These are phyloP conservation scores for Synergus japonicus DNA, from an alignment of 2,888 invertebrate species.

Conservation along the genomic window DNA sequence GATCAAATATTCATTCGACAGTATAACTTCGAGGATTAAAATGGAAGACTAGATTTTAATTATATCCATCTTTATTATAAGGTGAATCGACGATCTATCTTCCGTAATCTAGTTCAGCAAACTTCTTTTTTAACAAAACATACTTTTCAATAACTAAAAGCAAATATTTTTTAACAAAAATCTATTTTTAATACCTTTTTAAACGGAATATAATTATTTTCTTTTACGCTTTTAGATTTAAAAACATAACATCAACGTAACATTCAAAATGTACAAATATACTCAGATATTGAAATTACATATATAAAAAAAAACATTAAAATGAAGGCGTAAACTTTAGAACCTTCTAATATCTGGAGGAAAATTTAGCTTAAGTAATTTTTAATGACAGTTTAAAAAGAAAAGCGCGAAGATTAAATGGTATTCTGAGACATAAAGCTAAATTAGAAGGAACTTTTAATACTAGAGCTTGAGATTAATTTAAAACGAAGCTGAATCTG, in stretches of 20 bases:
- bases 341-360: background rate
- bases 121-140: background rate
- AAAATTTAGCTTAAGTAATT: background rate
- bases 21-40: constrained; percentile 2
- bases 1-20: constrained; percentile 22
- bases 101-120: background rate
- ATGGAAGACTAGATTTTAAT: constrained; percentile 22
- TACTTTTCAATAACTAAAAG: too few relatives aligned
- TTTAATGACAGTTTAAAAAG: background rate
- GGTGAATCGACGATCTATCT: background rate
- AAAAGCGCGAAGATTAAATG: background rate
- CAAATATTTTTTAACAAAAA: too few relatives aligned
- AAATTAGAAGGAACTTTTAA: constrained; percentile 18
- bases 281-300: background rate
- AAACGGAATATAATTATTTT: too few relatives aligned
- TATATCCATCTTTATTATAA: constrained; percentile 26
- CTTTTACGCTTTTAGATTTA: too few relatives aligned
- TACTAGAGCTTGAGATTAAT: background rate
- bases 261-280: background rate
- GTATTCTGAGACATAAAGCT: background rate
- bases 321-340: background rate
- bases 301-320: too few relatives aligned
- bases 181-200: too few relatives aligned
- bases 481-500: background rate
- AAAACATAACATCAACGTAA: too few relatives aligned